Conservation (phyloP, 1,140 invertebrate genomes). For the Zaprionus ornatus region DNA sequence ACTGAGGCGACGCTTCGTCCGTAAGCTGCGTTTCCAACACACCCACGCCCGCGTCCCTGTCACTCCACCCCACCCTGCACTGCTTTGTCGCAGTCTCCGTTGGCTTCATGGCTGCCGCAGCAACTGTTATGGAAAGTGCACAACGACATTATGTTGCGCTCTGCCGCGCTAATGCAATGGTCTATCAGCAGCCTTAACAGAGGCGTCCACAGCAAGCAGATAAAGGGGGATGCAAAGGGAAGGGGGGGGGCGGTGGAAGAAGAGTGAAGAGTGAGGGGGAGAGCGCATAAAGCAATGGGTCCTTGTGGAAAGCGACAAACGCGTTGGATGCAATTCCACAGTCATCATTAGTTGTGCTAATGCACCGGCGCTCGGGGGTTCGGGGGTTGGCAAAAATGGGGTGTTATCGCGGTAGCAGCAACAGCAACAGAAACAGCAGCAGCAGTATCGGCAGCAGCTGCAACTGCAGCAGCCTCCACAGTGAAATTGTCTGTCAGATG, state of each 20-base stretch:
- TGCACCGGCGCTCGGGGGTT: constrained; percentile 38
- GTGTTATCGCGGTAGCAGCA: constrained; percentile 42
- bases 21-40: constrained; percentile 35
- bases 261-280: not conserved
- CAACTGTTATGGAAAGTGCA: constrained; percentile 61
- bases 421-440: not conserved
- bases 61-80: not conserved
- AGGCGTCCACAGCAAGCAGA: constrained; percentile 48
- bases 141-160: constrained; percentile 64
- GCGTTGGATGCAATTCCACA: constrained; percentile 56
- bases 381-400: constrained; percentile 2
- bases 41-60: not conserved
- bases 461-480: constrained; percentile 28
- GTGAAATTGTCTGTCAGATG: constrained; percentile 55
- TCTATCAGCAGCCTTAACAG: constrained; percentile 57
- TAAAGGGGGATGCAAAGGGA: constrained; percentile 9
- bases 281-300: constrained; percentile 10
- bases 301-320: constrained; percentile 35
- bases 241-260: not conserved
- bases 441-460: constrained; percentile 10
- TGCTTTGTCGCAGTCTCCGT: constrained; percentile 16
- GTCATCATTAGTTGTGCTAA: constrained; percentile 65
- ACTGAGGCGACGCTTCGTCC: constrained; percentile 25
- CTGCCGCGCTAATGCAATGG: constrained; percentile 62
- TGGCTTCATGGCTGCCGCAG: constrained; percentile 42